Percentiles rank a stretch among this genome's conserved stretches.
Conservation (phyloP, 2,888 invertebrate species). For the Archaeoteleia sp. region DNA sequence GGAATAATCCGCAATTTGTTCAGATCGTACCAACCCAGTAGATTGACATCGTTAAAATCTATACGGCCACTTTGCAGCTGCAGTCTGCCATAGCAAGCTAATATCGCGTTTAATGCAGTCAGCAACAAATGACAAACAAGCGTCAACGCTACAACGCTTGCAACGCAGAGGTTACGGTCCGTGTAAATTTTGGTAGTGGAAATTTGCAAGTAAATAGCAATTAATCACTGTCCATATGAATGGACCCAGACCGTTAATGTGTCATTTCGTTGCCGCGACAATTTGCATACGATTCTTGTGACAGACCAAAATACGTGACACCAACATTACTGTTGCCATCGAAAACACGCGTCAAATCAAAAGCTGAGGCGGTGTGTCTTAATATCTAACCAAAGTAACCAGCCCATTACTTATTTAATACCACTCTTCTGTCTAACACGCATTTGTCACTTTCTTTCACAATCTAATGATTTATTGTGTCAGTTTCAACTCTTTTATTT, state of each 20-base stretch:
- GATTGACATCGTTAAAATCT: slow-evolving; percentile 34
- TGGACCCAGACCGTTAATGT: slow-evolving; percentile 67
- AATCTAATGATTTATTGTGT: too few species aligned
- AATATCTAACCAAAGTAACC: too few species aligned
- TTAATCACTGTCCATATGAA: slow-evolving; percentile 72
- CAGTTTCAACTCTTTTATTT: too few species aligned
- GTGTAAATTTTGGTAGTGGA: slow-evolving; percentile 66
- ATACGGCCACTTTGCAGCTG: slow-evolving; percentile 40
- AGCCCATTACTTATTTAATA: too few species aligned
- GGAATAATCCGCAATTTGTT: too few species aligned
- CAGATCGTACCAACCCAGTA: slow-evolving; percentile 1
- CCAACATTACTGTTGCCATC: slow-evolving; percentile 30
- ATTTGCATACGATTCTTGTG: slow-evolving; percentile 63
- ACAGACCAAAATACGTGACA: slow-evolving; percentile 36
- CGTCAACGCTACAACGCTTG: slow-evolving; percentile 60
- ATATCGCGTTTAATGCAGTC: slow-evolving; percentile 60
- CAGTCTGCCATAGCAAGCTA: slow-evolving; percentile 19
- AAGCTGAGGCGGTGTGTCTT: too few species aligned
- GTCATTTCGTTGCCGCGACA: slow-evolving; percentile 68
- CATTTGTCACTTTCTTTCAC: too few species aligned
- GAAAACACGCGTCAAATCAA: slow-evolving; percentile 28
- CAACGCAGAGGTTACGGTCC: slow-evolving; percentile 55
- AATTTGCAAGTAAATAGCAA: slow-evolving; percentile 74
- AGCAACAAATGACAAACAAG: slow-evolving; percentile 68
- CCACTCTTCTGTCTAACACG: too few species aligned